A percentile compares a stretch with the other conserved stretches of the same genome.
These are phyloP conservation scores for Sialis fuliginosa DNA, from an alignment of 2,888 invertebrate species.

Conservation along the genomic window DNA sequence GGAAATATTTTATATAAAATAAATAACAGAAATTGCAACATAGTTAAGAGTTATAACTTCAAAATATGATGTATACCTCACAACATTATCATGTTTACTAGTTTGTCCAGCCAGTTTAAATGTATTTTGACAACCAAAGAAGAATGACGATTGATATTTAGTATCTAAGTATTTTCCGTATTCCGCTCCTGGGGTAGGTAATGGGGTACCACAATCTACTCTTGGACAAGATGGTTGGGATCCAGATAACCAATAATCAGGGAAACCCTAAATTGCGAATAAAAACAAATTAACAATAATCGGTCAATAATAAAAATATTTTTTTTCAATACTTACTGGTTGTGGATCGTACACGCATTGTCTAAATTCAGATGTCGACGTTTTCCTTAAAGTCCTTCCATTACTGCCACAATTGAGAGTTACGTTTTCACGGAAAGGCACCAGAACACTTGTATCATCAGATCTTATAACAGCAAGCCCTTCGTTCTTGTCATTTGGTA, in stretches of 20 bases:
- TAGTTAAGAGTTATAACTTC: background rate
- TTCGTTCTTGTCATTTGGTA: conserved; percentile 78
- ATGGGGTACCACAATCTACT: conserved; percentile 79
- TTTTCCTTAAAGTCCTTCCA: conserved; percentile 62
- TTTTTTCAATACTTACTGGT: conserved; percentile 33
- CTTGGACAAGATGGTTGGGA: conserved; percentile 72
- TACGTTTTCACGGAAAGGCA: conserved; percentile 81
- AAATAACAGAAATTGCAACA: conserved; percentile 1
- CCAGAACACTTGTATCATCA: conserved; percentile 66
- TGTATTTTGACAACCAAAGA: conserved; percentile 91
- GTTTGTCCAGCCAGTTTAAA: conserved; percentile 89
- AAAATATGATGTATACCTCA: conserved; percentile 25
- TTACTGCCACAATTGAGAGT: conserved; percentile 64
- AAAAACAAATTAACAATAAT: background rate
- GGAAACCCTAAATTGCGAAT: conserved; percentile 40
- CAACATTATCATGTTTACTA: conserved; percentile 77
- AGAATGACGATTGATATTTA: conserved; percentile 82
- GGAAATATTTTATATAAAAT: conserved; percentile 14
- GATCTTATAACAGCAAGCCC: conserved; percentile 61
- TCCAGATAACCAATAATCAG: conserved; percentile 84
- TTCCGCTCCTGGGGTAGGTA: conserved; percentile 83
- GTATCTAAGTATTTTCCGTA: conserved; percentile 80
- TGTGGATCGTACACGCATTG: conserved; percentile 94
- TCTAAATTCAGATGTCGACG: conserved; percentile 68
- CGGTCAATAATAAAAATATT: background rate